Percentiles rank a stretch among this genome's conserved stretches.
Evolutionary conservation across 1,140 invertebrate species (phyloP).

Genomic region (Teleogryllus occipitalis): DNA sequence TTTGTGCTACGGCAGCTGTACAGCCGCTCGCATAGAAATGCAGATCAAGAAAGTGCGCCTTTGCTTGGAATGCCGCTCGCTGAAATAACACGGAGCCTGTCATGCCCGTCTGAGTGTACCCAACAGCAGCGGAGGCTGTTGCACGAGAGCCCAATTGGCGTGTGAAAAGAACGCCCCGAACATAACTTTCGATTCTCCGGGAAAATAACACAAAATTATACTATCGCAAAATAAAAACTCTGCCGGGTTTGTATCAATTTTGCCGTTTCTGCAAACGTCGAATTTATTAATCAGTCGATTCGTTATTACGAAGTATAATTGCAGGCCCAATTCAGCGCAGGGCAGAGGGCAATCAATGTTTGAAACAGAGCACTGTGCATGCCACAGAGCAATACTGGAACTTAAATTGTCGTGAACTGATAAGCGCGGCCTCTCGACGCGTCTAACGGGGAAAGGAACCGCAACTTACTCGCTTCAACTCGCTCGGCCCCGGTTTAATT

Average conservation of each 20-base stretch:
- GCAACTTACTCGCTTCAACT: background rate
- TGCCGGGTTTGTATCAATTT: too few species aligned
- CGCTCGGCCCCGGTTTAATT: background rate
- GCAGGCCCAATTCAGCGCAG: background rate
- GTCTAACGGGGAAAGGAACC: background rate
- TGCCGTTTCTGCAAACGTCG: too few species aligned
- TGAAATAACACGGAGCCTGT: background rate
- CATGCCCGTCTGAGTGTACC: too few species aligned
- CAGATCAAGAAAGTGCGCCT: constrained; percentile 1
- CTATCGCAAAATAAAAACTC: too few species aligned
- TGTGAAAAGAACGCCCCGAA: too few species aligned
- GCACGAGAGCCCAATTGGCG: too few species aligned
- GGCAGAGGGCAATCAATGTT: background rate
- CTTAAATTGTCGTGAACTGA: constrained; percentile 1
- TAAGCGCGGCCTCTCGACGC: background rate
- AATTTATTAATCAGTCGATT: background rate
- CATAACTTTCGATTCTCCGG: too few species aligned
- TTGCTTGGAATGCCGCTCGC: background rate
- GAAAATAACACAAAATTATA: too few species aligned
- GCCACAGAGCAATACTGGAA: background rate
- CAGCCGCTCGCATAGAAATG: background rate
- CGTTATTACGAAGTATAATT: background rate
- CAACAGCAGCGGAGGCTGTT: too few species aligned
- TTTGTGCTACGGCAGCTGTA: background rate
- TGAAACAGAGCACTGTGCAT: background rate